Evolutionary conservation across 1,140 invertebrate genomes (phyloP).

Genomic region (Schmidtea mediterranea): DNA sequence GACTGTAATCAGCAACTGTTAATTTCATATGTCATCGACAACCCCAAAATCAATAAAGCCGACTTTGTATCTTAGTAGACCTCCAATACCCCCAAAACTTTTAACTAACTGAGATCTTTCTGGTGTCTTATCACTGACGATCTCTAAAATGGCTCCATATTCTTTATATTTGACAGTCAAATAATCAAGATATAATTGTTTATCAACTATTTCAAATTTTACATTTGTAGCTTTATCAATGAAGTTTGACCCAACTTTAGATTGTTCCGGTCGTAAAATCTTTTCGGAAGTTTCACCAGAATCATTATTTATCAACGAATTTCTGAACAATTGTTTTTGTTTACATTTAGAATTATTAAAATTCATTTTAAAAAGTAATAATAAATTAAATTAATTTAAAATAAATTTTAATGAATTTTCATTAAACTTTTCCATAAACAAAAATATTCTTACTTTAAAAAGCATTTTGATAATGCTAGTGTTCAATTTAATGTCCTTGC

Average conservation of each 20-base stretch:
- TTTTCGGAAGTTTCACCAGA: conserved; percentile 35
- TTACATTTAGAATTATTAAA: too few species aligned
- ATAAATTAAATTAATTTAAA: too few species aligned
- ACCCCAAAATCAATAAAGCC: conserved; percentile 86
- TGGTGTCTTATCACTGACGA: conserved; percentile 94
- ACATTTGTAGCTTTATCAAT: conserved; percentile 88
- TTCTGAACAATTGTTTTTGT: conserved; percentile 69
- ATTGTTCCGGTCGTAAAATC: conserved; percentile 72
- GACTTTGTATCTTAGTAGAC: conserved; percentile 88
- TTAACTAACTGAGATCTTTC: conserved; percentile 96
- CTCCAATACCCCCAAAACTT: conserved; percentile 96
- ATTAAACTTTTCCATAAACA: too few species aligned
- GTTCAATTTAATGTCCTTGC: too few species aligned
- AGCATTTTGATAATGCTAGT: too few species aligned
- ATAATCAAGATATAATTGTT: conserved; percentile 84
- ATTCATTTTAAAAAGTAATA: too few species aligned
- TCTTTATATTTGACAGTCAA: conserved; percentile 97
- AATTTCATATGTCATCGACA: too few species aligned
- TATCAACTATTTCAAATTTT: conserved; percentile 90
- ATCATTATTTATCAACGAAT: conserved; percentile 66
- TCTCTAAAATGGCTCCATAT: conserved; percentile 84
- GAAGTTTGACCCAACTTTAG: conserved; percentile 97
- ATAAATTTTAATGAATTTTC: too few species aligned
- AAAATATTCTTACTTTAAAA: too few species aligned
- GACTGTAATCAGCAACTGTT: too few species aligned